phyloP scores from a whole-genome alignment of 1,140 invertebrate species.

The Atta cephalotes region DNA sequence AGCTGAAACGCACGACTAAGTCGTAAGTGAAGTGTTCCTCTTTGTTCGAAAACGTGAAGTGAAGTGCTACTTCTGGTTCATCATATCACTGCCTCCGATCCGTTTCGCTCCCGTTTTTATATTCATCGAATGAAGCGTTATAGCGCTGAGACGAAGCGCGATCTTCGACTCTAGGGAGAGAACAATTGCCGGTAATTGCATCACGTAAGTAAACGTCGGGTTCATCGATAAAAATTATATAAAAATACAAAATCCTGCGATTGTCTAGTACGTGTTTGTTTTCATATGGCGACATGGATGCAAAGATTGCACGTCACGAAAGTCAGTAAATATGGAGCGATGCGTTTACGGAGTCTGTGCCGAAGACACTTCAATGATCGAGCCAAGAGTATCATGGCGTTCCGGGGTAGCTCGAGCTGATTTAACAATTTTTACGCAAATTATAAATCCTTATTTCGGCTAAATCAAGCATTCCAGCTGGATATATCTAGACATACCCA shows the following conservation, averaged over 20 bases:
- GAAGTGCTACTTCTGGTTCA: slow-evolving; percentile 66
- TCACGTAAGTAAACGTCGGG: slow-evolving; percentile 7
- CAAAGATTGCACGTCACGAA: background rate
- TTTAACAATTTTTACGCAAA: slow-evolving; percentile 49
- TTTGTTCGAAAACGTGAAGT: slow-evolving; percentile 46
- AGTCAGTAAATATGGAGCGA: background rate
- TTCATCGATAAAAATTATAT: slow-evolving; percentile 39
- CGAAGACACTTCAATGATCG: slow-evolving; percentile 41
- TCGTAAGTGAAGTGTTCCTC: slow-evolving; percentile 13
- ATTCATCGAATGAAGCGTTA: background rate
- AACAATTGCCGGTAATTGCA: background rate
- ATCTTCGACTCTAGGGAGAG: slow-evolving; percentile 1
- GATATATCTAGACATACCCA: background rate
- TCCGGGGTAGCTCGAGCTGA: slow-evolving; percentile 34
- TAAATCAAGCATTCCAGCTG: background rate
- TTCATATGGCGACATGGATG: background rate
- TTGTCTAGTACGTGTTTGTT: slow-evolving; percentile 20
- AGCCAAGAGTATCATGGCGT: slow-evolving; percentile 56
- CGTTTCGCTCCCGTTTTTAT: slow-evolving; percentile 4
- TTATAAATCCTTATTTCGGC: background rate
- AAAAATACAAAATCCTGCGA: slow-evolving; percentile 65
- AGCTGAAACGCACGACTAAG: slow-evolving; percentile 31
- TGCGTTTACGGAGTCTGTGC: background rate
- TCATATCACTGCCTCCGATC: slow-evolving; percentile 32
- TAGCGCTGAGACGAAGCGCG: background rate